These are phyloP conservation scores for Hyperopisus bebe DNA, from an alignment of 2,113 vertebrate genomes.

Conservation along the genomic window DNA sequence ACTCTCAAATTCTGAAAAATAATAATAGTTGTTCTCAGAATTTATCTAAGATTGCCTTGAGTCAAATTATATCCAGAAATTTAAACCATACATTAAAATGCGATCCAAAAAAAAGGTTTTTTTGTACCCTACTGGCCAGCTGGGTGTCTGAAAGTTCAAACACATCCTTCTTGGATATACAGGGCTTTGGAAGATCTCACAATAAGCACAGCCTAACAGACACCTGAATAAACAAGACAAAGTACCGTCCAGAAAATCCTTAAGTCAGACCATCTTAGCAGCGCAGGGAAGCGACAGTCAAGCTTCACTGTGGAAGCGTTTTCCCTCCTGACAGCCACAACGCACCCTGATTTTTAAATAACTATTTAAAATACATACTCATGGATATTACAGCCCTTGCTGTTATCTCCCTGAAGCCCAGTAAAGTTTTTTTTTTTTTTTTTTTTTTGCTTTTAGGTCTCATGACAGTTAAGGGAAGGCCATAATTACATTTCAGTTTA, in stretches of 20 bases:
- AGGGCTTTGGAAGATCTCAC: neutral
- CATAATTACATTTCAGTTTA: neutral
- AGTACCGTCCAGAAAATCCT: neutral
- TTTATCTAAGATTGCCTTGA: neutral
- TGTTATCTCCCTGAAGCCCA: neutral
- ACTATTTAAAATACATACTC: neutral
- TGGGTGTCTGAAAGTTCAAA: neutral
- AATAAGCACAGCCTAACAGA: neutral
- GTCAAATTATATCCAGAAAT: slow-evolving; percentile 9
- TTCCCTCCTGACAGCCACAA: neutral
- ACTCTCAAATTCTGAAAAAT: neutral
- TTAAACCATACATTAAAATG: slow-evolving; percentile 2
- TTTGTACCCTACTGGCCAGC: neutral
- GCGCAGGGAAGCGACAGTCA: neutral
- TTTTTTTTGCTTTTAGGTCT: neutral
- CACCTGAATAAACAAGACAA: slow-evolving; percentile 3
- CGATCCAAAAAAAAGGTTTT: neutral
- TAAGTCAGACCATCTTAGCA: neutral
- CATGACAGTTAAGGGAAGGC: neutral
- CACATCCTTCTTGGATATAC: neutral
- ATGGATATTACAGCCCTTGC: neutral
- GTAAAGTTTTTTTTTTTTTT: neutral
- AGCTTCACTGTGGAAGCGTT: neutral
- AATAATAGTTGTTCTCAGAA: neutral
- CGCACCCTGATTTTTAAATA: neutral